These are phyloP conservation scores for Amphiura filiformis DNA, from an alignment of 35 echinoderm and acorn worm species.

Conservation along the genomic window DNA sequence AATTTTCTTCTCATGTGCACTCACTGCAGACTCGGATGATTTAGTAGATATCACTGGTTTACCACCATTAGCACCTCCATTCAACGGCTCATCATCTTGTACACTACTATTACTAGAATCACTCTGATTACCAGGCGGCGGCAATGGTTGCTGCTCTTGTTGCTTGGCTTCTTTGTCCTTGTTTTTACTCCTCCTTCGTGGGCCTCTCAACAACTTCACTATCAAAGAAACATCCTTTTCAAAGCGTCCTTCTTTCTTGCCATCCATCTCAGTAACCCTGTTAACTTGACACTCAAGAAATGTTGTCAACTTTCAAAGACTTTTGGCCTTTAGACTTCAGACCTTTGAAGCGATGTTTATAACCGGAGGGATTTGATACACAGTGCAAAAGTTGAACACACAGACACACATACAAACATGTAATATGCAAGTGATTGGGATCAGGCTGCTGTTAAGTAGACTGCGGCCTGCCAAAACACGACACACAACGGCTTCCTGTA, in stretches of 20 bases:
- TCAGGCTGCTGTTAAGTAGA: background rate
- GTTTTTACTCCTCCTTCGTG: background rate
- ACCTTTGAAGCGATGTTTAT: background rate
- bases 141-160: slow-evolving; percentile 5
- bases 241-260: slow-evolving; percentile 28
- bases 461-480: background rate
- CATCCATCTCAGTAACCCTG: slow-evolving; percentile 19
- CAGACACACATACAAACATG: background rate
- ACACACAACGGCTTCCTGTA: background rate
- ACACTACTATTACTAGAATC: slow-evolving; percentile 4
- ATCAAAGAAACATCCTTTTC: slow-evolving; percentile 61
- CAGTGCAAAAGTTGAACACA: background rate
- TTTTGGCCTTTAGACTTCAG: background rate
- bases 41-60: background rate
- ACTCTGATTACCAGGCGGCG: background rate
- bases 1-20: background rate
- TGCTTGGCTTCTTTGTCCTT: background rate
- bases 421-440: too few species aligned
- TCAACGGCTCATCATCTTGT: background rate
- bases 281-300: slow-evolving; percentile 1
- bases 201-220: slow-evolving; percentile 44
- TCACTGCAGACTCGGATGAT: background rate
- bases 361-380: background rate
- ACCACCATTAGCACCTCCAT: background rate
- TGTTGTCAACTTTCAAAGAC: background rate